phyloP scores from a whole-genome alignment of 2,797 vertebrate species.

The Tinamus major region DNA sequence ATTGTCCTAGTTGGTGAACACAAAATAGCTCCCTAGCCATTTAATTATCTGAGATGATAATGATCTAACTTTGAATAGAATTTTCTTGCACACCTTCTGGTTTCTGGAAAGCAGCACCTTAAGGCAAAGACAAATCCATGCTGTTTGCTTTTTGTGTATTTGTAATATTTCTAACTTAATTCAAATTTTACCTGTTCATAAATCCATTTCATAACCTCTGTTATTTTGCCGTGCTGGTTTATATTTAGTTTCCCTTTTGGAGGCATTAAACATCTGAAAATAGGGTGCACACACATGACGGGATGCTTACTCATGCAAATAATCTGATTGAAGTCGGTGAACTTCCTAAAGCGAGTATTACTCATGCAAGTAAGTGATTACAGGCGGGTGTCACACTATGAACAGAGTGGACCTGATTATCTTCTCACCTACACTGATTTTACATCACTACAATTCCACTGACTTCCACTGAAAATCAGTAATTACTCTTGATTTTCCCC shows the following conservation, averaged over 20 bases:
- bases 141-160: neutral
- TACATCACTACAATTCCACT: neutral
- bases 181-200: neutral
- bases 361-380: conserved; percentile 71
- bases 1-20: conserved; percentile 56
- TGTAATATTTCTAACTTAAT: conserved; percentile 2
- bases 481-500: conserved; percentile 18
- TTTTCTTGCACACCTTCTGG: conserved; percentile 38
- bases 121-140: conserved; percentile 1
- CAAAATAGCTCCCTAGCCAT: conserved; percentile 59
- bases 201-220: neutral
- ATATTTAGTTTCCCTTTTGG: conserved; percentile 44
- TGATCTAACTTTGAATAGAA: conserved; percentile 42
- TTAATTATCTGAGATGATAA: conserved; percentile 66
- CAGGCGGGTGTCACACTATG: conserved; percentile 55
- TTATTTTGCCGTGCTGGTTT: neutral
- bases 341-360: conserved; percentile 71
- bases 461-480: neutral
- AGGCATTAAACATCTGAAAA: conserved; percentile 52
- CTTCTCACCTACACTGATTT: conserved; percentile 62
- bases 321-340: conserved; percentile 64
- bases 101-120: conserved; percentile 34
- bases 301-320: conserved; percentile 70
- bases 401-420: conserved; percentile 37
- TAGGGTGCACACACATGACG: conserved; percentile 65